Conservation (phyloP, 2,797 vertebrate species). For the Helarctos malayanus region DNA sequence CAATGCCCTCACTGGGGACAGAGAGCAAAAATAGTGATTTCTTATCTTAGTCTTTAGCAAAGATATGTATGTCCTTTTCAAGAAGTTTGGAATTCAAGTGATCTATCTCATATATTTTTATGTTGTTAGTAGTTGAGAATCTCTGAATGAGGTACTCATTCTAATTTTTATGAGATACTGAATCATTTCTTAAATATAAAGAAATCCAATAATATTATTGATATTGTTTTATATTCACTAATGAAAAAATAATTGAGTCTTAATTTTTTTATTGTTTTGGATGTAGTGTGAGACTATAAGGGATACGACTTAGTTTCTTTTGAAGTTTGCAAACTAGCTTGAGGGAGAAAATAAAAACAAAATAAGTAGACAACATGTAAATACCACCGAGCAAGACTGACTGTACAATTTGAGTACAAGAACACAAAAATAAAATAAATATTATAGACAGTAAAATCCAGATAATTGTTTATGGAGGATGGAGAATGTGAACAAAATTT, state of each 20-base stretch:
- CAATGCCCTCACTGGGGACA: conserved; percentile 18
- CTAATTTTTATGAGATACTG: neutral
- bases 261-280: neutral
- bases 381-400: neutral
- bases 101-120: neutral
- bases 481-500: neutral
- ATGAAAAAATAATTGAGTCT: neutral
- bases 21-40: neutral
- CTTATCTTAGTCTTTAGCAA: conserved; percentile 32
- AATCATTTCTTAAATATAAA: neutral
- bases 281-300: neutral
- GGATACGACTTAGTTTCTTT: neutral
- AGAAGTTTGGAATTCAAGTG: conserved; percentile 34
- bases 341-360: neutral
- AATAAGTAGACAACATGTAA: neutral
- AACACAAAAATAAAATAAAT: conserved; percentile 19
- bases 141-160: neutral
- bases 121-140: neutral
- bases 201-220: neutral
- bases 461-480: neutral
- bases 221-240: neutral
- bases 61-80: neutral
- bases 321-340: neutral
- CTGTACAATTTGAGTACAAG: neutral
- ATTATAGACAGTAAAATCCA: neutral